A percentile compares a stretch with the other conserved stretches of the same genome.
phyloP scores from a whole-genome alignment of 2,113 vertebrate genomes.

The Embiotoca jacksoni region DNA sequence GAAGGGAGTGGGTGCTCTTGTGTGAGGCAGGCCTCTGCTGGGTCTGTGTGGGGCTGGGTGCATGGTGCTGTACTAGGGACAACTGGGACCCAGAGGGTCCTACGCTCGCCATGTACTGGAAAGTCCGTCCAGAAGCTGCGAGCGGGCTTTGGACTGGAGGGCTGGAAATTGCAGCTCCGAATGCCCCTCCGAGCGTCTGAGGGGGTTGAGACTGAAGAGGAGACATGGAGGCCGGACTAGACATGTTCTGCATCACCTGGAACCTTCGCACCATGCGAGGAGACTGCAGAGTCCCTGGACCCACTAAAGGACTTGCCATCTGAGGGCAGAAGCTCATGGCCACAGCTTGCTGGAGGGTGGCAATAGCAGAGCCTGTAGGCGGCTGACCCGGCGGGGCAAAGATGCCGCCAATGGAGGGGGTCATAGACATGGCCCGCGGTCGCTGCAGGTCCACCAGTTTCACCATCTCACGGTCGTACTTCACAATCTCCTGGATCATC shows the following conservation, averaged over 20 bases:
- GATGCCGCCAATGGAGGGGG: constrained; percentile 82
- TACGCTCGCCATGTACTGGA: constrained; percentile 85
- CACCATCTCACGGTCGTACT: constrained; percentile 98
- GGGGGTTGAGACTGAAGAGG: constrained; percentile 86
- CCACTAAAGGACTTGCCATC: constrained; percentile 91
- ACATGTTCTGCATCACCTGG: constrained; percentile 88
- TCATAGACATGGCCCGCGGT: constrained; percentile 89
- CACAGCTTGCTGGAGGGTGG: constrained; percentile 95
- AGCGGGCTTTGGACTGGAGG: constrained; percentile 89
- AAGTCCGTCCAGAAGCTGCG: constrained; percentile 88
- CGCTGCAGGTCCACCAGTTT: constrained; percentile 93
- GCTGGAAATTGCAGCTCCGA: constrained; percentile 84
- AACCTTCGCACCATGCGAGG: constrained; percentile 91
- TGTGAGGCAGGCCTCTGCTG: constrained; percentile 89
- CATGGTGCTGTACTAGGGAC: constrained; percentile 89
- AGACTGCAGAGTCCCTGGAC: constrained; percentile 89
- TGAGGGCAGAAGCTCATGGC: constrained; percentile 99
- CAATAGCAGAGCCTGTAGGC: constrained; percentile 91
- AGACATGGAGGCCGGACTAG: constrained; percentile 88
- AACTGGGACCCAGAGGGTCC: constrained; percentile 89
- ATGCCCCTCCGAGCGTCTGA: constrained; percentile 80
- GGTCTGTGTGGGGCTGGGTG: constrained; percentile 83
- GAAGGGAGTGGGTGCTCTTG: constrained; percentile 90
- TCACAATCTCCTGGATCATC: constrained; percentile 99
- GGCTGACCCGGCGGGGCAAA: constrained; percentile 86